Evolutionary conservation across 1,140 invertebrate species (phyloP), one percentile per base, ranked within the genome.

Genomic region (Leptopilina boulardi): DNA sequence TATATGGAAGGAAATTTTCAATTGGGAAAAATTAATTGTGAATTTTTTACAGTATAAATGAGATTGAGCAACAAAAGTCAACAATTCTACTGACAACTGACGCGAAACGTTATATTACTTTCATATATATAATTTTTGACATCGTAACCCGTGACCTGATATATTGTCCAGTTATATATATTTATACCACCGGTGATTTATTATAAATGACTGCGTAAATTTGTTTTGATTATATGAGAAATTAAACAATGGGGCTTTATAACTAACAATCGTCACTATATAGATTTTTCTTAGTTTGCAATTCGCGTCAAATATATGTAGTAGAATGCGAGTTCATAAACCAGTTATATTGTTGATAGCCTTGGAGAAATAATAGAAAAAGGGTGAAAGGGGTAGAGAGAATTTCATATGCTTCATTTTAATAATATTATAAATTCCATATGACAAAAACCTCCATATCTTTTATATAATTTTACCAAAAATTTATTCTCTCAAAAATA

Each of bases 241-340:
- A 77, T 77, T 82, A 74, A 82, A 80, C 66, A 42, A 82, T 54
- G 59, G n/a, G 66, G n/a, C n/a, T n/a, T n/a, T n/a, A n/a, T 74
- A 30, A 44, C 47, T 21, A 56, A 78, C 77, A 78, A 77, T 75
- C 76, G 75, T 76, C 74, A 73, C 44, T 19, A 70, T 59, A 72
- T n/a, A n/a, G n/a, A n/a, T n/a, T n/a, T 82, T 79, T 82, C 78
- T 84, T 42, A 66, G 56, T n/a, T 71, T 13, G 42, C 75, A 77
- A 78, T 75, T 80, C 74, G 54, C 59, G 75, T 73, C 75, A 71
- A 19, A n/a, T n/a, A n/a, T n/a, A n/a, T n/a, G n/a, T n/a, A 26
- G 71, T 71, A 56, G 77, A 77, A 76, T 79, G 54, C 71, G 30
- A 76, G 41, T 73, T 47, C 66, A 77, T 38, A 77, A 71, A 74